Evolutionary conservation across 1,140 invertebrate genomes (phyloP).

Genomic region (Mamestra configurata): DNA sequence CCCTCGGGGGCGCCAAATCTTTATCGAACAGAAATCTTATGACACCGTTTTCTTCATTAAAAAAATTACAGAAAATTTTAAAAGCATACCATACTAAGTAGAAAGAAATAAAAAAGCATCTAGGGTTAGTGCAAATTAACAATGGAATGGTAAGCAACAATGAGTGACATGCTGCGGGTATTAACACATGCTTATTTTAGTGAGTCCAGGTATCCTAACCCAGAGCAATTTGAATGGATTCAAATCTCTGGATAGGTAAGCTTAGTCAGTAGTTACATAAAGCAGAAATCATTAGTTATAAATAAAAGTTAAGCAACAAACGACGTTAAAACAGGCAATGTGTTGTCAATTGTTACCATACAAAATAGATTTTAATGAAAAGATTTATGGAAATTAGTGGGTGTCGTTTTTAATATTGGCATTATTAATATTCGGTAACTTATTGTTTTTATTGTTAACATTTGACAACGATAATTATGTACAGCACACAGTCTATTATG

Average conservation of each 20-base stretch:
- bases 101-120: conserved; percentile 73
- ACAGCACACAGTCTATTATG: conserved; percentile 4
- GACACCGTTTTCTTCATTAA: conserved; percentile 85
- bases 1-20: conserved; percentile 85
- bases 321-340: conserved; percentile 7
- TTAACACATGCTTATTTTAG: conserved; percentile 44
- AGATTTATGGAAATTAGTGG: neutral
- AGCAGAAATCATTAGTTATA: conserved; percentile 22
- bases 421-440: neutral
- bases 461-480: conserved; percentile 20
- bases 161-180: conserved; percentile 67
- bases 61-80: conserved; percentile 65
- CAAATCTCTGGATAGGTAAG: neutral
- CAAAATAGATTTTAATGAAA: neutral
- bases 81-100: conserved; percentile 64
- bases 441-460: conserved; percentile 1
- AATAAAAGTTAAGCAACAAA: conserved; percentile 22
- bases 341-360: conserved; percentile 39
- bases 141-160: conserved; percentile 71
- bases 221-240: conserved; percentile 7
- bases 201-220: conserved; percentile 22
- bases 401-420: neutral
- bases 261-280: conserved; percentile 29
- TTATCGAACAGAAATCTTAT: conserved; percentile 65
- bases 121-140: conserved; percentile 74